Evolutionary conservation across 2,113 vertebrate species (phyloP).

Genomic region (Sturnira hondurensis): DNA sequence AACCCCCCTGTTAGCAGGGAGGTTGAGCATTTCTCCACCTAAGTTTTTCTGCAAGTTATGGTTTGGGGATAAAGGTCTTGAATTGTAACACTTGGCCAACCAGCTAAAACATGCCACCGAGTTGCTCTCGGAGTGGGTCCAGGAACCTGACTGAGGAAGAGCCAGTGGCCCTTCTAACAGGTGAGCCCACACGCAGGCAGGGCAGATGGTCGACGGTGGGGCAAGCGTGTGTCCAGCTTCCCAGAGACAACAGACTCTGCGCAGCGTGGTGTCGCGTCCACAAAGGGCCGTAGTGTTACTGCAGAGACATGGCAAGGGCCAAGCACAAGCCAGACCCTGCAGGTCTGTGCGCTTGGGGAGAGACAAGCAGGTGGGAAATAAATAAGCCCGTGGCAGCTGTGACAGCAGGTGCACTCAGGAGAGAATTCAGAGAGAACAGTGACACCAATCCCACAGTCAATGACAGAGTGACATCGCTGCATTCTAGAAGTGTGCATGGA

Average conservation of each 20-base stretch:
- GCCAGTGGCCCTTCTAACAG: accelerated
- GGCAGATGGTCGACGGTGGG: accelerated
- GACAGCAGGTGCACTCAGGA: accelerated
- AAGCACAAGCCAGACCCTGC: accelerated
- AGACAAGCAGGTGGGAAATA: background rate
- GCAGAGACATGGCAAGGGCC: background rate
- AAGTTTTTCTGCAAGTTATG: background rate
- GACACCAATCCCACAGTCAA: accelerated
- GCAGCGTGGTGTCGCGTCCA: accelerated
- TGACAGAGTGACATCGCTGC: accelerated
- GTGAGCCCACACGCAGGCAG: background rate
- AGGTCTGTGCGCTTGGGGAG: background rate
- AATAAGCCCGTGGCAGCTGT: accelerated
- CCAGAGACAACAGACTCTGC: background rate
- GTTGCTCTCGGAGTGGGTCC: accelerated
- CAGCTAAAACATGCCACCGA: background rate
- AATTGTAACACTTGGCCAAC: accelerated
- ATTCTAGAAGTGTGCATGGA: background rate
- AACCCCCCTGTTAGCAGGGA: no score
- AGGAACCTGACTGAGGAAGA: background rate
- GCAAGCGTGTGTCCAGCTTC: background rate
- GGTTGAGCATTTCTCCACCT: background rate
- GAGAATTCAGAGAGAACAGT: background rate
- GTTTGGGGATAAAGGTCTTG: background rate
- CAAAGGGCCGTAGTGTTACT: accelerated